A percentile compares a stretch with the other conserved stretches of the same genome.
Conservation (phyloP, 1,140 invertebrate species). For the Hyposmocoma kahamanoa region DNA sequence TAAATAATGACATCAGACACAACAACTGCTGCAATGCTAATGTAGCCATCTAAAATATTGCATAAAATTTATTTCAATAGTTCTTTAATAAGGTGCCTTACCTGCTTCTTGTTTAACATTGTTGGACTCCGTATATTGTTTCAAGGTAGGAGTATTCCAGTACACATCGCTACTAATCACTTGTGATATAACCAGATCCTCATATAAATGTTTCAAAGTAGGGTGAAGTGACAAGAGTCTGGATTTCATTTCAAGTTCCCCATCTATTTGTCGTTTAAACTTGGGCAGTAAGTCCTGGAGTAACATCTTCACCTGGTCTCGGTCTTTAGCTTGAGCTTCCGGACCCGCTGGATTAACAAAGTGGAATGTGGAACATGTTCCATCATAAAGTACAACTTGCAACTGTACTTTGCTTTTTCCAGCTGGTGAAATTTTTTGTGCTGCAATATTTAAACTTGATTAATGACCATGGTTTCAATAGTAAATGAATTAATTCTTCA, state of each 20-base stretch:
- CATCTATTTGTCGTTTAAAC: conserved; percentile 95
- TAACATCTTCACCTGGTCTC: conserved; percentile 95
- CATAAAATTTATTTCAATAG: too few relatives aligned
- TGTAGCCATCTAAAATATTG: too few relatives aligned
- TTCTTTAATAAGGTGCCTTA: conserved; percentile 44
- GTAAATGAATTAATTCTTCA: too few relatives aligned
- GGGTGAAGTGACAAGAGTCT: conserved; percentile 89
- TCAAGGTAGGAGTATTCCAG: conserved; percentile 91
- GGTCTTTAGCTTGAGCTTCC: conserved; percentile 88
- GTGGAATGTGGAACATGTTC: conserved; percentile 96
- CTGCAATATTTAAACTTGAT: conserved; percentile 67
- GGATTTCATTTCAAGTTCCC: conserved; percentile 91
- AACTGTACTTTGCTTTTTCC: conserved; percentile 98
- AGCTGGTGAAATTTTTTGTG: conserved; percentile 98
- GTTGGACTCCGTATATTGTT: conserved; percentile 83
- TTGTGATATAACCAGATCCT: conserved; percentile 95
- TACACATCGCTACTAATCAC: conserved; percentile 97
- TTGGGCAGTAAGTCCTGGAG: conserved; percentile 94
- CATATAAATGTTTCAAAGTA: conserved; percentile 87
- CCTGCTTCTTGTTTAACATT: conserved; percentile 88
- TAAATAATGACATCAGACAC: conserved; percentile 8
- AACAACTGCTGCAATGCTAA: too few relatives aligned
- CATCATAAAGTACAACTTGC: conserved; percentile 97
- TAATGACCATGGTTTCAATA: background rate
- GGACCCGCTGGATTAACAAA: conserved; percentile 93